Evolutionary conservation across 1,140 invertebrate species (phyloP), one percentile per base, ranked within the genome.

Genomic region (Drosophila kanapiae): DNA sequence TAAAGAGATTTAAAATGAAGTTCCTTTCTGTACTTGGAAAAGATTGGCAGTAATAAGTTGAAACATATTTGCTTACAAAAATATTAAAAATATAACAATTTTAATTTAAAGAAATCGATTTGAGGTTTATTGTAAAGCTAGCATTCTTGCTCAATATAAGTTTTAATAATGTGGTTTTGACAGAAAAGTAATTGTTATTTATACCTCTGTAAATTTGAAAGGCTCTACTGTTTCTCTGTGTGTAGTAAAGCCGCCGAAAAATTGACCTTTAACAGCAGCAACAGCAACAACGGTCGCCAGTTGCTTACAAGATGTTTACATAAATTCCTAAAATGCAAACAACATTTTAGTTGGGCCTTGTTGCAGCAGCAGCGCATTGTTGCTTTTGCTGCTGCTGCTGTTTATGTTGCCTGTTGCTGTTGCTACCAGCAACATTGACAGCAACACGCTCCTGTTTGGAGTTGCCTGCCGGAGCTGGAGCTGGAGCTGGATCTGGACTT

Each of bases 301-400:
- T 61, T 85, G 82, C 90, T 88, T 90, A 91, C 90, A 91, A 91
- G 67, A 86, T 91, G 90, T 91, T 91, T 91, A 91, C 90, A 91
- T 91, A 91, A 91, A 91, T 91, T 91, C 90, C 84, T 85, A 74
- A 91, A 91, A 91, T 91, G 88, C 88, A 91, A 91, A 91, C 88
- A 91, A 91, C 90, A 85, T 91, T 80, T 75, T 79, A 71, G 82
- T 58, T 49, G 43, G 72, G 62, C 56, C 71, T 47, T 49, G 68
- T 38, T 53, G 61, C 35, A 38, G 47, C 31, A 53, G 23, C 23
- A 23, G 23, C 23, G 38, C 43, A 56, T 69, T 71, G 69, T 59
- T 59, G 67, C 47, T 33, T 10, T 9, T 49, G 14, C n/a, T 53
- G 47, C 27, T 45, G 33, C 29, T 53, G 8, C 35, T 40, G 9